Percentiles rank a stretch among this genome's conserved stretches.
Conservation (phyloP, 2,888 invertebrate genomes). For the Plebejus anna region DNA sequence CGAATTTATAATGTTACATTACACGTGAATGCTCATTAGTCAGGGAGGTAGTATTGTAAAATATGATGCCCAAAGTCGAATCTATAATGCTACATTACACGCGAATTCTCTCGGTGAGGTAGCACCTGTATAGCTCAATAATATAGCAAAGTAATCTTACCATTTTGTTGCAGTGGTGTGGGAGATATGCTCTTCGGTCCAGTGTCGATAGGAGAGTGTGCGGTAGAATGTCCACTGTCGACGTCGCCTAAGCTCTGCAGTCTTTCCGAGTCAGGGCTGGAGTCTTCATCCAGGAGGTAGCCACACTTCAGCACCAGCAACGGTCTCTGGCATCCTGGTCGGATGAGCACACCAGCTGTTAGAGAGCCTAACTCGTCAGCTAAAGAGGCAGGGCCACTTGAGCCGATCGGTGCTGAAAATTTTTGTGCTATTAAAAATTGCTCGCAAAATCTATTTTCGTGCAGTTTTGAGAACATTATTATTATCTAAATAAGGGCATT, state of each 20-base stretch:
- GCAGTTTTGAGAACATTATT: not conserved
- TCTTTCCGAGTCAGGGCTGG: slow-evolving; percentile 92
- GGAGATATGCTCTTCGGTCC: slow-evolving; percentile 93
- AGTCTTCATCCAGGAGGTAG: slow-evolving; percentile 88
- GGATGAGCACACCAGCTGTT: slow-evolving; percentile 57
- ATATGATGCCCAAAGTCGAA: too few species aligned
- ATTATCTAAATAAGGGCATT: not conserved
- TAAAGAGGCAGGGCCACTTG: slow-evolving; percentile 82
- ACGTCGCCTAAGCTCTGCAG: slow-evolving; percentile 86
- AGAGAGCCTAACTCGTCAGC: slow-evolving; percentile 84
- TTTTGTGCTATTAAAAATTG: not conserved
- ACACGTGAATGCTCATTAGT: too few species aligned
- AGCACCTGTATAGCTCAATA: too few species aligned
- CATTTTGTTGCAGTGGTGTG: slow-evolving; percentile 79
- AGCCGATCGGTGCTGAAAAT: slow-evolving; percentile 82
- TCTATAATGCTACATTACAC: too few species aligned
- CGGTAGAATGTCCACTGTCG: slow-evolving; percentile 95
- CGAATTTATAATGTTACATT: too few species aligned
- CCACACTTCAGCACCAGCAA: slow-evolving; percentile 86
- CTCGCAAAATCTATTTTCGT: not conserved
- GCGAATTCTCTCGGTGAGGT: too few species aligned
- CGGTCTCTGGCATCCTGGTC: slow-evolving; percentile 72
- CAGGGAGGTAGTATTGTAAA: too few species aligned
- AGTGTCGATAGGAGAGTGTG: slow-evolving; percentile 90
- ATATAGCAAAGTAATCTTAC: slow-evolving; percentile 42